A percentile compares a stretch with the other conserved stretches of the same genome.
phyloP scores from a whole-genome alignment of 2,888 invertebrate species.

The Dryomyza anilis region DNA sequence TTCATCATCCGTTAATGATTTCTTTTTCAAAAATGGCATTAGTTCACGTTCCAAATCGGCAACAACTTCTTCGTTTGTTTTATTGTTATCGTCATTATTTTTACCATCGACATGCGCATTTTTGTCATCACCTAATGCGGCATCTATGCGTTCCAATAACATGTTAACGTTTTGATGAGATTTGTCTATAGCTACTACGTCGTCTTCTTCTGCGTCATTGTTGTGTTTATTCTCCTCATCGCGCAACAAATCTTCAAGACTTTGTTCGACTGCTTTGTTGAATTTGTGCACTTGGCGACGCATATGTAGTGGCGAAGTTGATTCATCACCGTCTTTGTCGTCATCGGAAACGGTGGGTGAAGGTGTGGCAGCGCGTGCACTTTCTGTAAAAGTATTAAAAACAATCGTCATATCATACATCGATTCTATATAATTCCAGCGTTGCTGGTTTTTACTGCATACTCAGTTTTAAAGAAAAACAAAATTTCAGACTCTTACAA shows the following conservation, averaged over 20 bases:
- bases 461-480: neutral
- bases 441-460: too few relatives aligned
- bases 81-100: neutral
- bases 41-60: slow-evolving; percentile 15
- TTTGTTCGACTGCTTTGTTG: neutral
- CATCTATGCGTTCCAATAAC: slow-evolving; percentile 28
- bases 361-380: slow-evolving; percentile 36
- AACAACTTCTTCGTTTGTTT: slow-evolving; percentile 15
- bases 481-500: neutral
- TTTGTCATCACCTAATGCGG: slow-evolving; percentile 12
- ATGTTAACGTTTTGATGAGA: slow-evolving; percentile 26
- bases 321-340: slow-evolving; percentile 24
- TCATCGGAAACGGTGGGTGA: slow-evolving; percentile 39
- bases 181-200: slow-evolving; percentile 6
- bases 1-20: neutral
- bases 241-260: neutral
- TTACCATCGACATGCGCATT: neutral
- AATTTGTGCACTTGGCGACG: too few relatives aligned
- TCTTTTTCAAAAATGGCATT: slow-evolving; percentile 18
- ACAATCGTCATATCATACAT: too few relatives aligned
- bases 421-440: too few relatives aligned
- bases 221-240: neutral
- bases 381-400: slow-evolving; percentile 32
- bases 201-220: neutral
- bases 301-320: neutral